Conservation (phyloP, 2,888 invertebrate species). For the Philonicus albiceps region DNA sequence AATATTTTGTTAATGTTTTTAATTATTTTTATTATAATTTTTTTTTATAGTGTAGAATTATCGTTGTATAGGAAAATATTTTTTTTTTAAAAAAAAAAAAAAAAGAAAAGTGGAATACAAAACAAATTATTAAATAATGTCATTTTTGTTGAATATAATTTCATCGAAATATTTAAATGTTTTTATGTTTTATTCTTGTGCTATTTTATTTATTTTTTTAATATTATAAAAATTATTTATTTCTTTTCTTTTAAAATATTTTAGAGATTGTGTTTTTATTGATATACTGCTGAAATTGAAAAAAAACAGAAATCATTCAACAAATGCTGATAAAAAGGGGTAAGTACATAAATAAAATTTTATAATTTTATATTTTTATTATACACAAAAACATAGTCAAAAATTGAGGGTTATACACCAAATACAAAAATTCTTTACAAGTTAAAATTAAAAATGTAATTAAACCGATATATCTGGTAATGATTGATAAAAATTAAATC, state of each 20-base stretch:
- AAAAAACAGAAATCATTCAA: background rate
- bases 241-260: slow-evolving; percentile 1
- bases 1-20: slow-evolving; percentile 37
- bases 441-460: too few species aligned
- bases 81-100: background rate
- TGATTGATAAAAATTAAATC: too few species aligned
- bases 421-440: too few species aligned
- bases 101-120: background rate
- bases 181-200: slow-evolving; percentile 44
- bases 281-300: background rate
- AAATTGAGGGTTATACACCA: too few species aligned
- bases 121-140: slow-evolving; percentile 39
- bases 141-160: slow-evolving; percentile 46
- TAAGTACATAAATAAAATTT: background rate
- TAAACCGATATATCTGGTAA: too few species aligned
- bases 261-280: background rate
- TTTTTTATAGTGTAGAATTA: slow-evolving; percentile 14
- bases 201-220: slow-evolving; percentile 49
- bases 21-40: slow-evolving; percentile 35
- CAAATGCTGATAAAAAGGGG: background rate
- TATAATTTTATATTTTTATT: background rate
- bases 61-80: slow-evolving; percentile 32
- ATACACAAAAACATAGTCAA: too few species aligned
- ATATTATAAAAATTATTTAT: slow-evolving; percentile 45
- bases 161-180: slow-evolving; percentile 48